phyloP scores from a whole-genome alignment of 2,113 vertebrate genomes.

The Polyodon spathula region DNA sequence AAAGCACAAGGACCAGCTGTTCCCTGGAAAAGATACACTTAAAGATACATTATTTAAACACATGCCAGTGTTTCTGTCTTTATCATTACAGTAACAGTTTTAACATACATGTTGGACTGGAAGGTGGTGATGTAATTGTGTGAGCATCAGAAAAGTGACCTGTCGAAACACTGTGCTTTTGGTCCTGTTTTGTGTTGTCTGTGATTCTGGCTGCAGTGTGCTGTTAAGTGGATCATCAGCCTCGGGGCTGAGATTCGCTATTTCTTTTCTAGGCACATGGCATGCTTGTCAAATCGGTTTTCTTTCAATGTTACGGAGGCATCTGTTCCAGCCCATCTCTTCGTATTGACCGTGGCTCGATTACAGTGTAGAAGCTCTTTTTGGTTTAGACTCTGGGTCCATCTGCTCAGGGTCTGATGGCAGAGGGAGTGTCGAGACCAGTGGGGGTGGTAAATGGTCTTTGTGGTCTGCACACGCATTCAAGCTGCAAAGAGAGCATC shows the following conservation, averaged over 20 bases:
- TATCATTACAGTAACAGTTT: too few species aligned
- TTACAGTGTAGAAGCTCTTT: neutral
- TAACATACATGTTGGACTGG: too few species aligned
- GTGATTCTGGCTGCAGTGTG: neutral
- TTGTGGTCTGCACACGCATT: too few species aligned
- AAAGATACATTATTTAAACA: too few species aligned
- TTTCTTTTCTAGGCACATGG: neutral
- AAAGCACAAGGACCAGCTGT: too few species aligned
- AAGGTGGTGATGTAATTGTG: too few species aligned
- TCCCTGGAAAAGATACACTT: too few species aligned
- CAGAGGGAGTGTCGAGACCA: neutral
- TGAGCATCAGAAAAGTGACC: too few species aligned
- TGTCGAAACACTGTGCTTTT: too few species aligned
- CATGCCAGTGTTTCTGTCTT: too few species aligned
- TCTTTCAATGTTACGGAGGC: neutral
- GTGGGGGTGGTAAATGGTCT: neutral
- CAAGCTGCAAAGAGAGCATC: too few species aligned
- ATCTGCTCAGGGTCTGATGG: conserved; percentile 2
- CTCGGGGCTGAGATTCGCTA: neutral
- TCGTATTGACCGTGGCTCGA: neutral
- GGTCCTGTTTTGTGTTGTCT: neutral
- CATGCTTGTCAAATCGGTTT: neutral
- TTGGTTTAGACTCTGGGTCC: neutral
- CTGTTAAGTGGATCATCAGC: neutral
- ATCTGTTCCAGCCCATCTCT: neutral